These are phyloP conservation scores for Megastigmus dorsalis DNA, from an alignment of 2,888 invertebrate genomes.

Conservation along the genomic window DNA sequence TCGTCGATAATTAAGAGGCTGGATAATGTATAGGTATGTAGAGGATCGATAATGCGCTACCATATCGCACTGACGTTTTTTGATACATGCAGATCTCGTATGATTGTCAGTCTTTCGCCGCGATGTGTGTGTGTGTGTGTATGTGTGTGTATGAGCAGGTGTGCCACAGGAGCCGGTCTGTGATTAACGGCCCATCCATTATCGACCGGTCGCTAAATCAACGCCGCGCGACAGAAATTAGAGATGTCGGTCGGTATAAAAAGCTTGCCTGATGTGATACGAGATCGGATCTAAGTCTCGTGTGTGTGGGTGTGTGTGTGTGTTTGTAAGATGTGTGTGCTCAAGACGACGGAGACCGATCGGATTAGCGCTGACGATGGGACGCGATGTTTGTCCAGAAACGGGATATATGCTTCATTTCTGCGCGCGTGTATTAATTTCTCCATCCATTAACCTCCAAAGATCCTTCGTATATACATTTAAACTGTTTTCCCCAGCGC, in stretches of 20 bases:
- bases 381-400: not conserved
- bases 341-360: not conserved
- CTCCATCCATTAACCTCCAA: not conserved
- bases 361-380: not conserved
- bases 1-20: slow-evolving; percentile 41
- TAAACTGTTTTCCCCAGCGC: no score
- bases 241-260: no score
- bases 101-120: no score
- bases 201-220: slow-evolving; percentile 34
- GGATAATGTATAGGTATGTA: no score
- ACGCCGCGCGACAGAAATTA: slow-evolving; percentile 28
- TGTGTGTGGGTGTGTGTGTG: not conserved
- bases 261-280: no score
- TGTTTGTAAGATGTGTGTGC: not conserved
- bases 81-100: no score
- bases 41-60: no score
- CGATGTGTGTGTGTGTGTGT: not conserved
- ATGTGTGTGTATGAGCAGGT: not conserved
- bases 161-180: not conserved
- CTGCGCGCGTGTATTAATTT: slow-evolving; percentile 3
- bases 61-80: no score
- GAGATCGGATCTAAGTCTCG: no score
- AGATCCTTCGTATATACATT: no score
- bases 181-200: slow-evolving; percentile 44
- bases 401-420: not conserved